Percentiles rank a stretch among this genome's conserved stretches.
Conservation (phyloP, 2,888 invertebrate genomes). For the Vesta saturnalis region DNA sequence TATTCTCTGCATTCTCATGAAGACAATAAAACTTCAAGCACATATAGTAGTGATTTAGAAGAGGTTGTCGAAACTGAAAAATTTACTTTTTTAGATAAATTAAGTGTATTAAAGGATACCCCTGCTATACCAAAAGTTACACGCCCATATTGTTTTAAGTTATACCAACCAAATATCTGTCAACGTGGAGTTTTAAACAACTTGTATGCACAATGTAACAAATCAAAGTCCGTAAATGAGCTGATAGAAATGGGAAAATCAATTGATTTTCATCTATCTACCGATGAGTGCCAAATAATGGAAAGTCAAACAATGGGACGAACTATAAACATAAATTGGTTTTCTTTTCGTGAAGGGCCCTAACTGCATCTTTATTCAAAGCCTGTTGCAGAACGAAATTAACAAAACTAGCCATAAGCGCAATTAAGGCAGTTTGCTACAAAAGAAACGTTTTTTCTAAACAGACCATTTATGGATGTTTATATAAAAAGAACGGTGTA, state of each 20-base stretch:
- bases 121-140: background rate
- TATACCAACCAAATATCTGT: background rate
- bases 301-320: background rate
- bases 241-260: background rate
- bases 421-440: background rate
- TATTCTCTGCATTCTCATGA: too few relatives aligned
- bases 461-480: background rate
- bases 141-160: background rate
- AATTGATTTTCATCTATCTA: background rate
- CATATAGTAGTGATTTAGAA: background rate
- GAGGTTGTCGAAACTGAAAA: background rate
- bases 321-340: background rate
- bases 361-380: constrained; percentile 2
- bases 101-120: background rate
- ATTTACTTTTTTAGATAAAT: background rate
- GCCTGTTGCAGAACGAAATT: background rate
- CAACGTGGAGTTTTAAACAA: background rate
- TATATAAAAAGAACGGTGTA: background rate
- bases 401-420: background rate
- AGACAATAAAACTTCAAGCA: too few relatives aligned
- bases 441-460: background rate
- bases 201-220: background rate
- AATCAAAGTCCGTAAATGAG: background rate
- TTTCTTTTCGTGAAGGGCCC: background rate
- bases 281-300: background rate